These are phyloP conservation scores for Trogon melanurus DNA, from an alignment of 2,113 vertebrate species.

Conservation along the genomic window DNA sequence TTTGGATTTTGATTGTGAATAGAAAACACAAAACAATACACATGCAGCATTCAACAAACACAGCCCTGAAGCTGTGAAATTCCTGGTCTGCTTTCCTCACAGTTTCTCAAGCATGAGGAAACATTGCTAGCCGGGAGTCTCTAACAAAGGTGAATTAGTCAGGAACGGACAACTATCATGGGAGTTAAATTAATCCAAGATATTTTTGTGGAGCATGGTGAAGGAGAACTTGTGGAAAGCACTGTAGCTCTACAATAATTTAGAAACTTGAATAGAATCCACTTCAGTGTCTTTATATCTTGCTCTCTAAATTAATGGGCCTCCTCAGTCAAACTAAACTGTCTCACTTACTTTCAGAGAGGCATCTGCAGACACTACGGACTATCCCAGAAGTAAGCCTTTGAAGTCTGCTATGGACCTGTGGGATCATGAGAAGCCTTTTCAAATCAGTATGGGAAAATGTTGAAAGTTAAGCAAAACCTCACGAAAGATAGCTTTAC, in stretches of 20 bases:
- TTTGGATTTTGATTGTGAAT: not conserved
- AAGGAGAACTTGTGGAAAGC: not conserved
- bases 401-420: not conserved
- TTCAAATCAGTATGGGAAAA: not conserved
- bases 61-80: not conserved
- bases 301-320: not conserved
- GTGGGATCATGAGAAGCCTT: not conserved
- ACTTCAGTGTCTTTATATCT: not conserved
- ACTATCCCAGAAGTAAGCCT: not conserved
- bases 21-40: not conserved
- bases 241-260: not conserved
- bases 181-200: not conserved
- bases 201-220: not conserved
- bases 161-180: not conserved
- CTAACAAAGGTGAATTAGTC: not conserved
- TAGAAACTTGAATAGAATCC: not conserved
- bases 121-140: not conserved
- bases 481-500: not conserved
- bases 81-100: not conserved
- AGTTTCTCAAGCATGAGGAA: not conserved
- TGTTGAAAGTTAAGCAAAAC: not conserved
- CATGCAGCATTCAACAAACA: not conserved
- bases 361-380: not conserved
- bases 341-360: not conserved
- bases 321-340: not conserved